Percentiles rank a stretch among this genome's conserved stretches.
These are phyloP conservation scores for Porites australiensis DNA, from an alignment of 64 coral and sea anemone genomes.

Conservation along the genomic window DNA sequence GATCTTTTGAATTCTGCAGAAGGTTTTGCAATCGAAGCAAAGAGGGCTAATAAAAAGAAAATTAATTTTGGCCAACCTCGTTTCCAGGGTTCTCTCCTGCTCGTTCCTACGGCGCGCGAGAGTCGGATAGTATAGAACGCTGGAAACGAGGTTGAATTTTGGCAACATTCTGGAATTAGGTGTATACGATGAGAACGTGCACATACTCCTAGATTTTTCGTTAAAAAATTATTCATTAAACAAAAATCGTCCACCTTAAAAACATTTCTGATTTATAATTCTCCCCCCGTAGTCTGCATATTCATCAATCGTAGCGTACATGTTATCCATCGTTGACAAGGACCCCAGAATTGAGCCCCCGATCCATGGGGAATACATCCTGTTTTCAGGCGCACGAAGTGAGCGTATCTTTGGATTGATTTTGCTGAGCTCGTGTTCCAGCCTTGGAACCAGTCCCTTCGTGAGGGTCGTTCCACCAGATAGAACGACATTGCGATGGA, in stretches of 20 bases:
- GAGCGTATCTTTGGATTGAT: conserved; percentile 76
- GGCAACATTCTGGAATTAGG: no score
- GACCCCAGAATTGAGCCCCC: conserved; percentile 89
- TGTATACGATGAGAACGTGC: no score
- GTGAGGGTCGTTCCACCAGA: conserved; percentile 90
- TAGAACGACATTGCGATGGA: conserved; percentile 64
- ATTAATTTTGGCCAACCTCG: no score
- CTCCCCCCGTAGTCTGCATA: conserved; percentile 81
- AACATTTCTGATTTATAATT: conserved; percentile 92
- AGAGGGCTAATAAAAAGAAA: no score
- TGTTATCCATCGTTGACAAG: conserved; percentile 76
- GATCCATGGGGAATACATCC: conserved; percentile 85
- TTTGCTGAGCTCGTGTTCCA: conserved; percentile 80
- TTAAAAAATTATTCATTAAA: no score
- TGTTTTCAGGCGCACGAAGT: conserved; percentile 81
- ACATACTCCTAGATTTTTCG: no score
- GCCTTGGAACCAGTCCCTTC: conserved; percentile 79
- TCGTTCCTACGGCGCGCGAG: no score
- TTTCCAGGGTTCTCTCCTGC: no score
- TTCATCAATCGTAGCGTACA: conserved; percentile 90
- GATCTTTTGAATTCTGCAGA: no score
- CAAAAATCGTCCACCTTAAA: conserved; percentile 14
- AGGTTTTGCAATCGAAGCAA: no score
- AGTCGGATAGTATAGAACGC: no score
- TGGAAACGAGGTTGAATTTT: no score